These are phyloP conservation scores for Phrynocephalus versicolor DNA, from an alignment of 2,113 vertebrate species.

Conservation along the genomic window DNA sequence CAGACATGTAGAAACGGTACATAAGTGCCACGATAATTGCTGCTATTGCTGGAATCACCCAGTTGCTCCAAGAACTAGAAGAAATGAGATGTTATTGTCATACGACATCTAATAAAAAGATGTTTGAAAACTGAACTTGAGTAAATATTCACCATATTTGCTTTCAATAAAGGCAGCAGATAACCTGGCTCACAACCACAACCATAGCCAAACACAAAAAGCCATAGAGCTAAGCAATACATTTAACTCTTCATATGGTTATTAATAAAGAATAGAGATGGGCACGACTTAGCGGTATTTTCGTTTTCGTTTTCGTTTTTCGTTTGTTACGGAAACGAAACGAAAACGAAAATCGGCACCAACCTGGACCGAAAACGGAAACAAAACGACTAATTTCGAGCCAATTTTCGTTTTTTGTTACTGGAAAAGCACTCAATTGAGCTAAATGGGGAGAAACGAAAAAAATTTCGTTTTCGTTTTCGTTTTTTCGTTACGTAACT, in stretches of 20 bases:
- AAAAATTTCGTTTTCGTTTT: too few species aligned
- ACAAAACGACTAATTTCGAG: too few species aligned
- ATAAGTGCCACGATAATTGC: conserved; percentile 82
- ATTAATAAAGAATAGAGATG: neutral
- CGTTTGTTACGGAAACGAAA: too few species aligned
- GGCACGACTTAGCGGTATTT: too few species aligned
- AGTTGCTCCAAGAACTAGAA: conserved; percentile 85
- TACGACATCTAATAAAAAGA: conserved; percentile 15
- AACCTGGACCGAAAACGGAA: too few species aligned
- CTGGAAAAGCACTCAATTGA: too few species aligned
- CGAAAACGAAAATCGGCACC: too few species aligned
- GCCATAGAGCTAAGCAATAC: neutral
- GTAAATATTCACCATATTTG: neutral
- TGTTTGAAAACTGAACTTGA: neutral
- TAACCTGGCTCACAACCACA: neutral
- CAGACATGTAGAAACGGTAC: conserved; percentile 81
- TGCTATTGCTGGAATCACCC: conserved; percentile 82
- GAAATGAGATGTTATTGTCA: conserved; percentile 33
- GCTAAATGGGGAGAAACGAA: too few species aligned
- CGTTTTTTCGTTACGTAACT: too few species aligned
- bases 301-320: too few species aligned
- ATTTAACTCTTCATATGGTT: neutral
- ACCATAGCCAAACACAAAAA: neutral
- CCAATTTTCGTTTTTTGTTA: too few species aligned
- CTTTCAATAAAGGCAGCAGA: neutral